Evolutionary conservation across 1,140 invertebrate genomes (phyloP).

Genomic region (Neocloeon triangulifer): DNA sequence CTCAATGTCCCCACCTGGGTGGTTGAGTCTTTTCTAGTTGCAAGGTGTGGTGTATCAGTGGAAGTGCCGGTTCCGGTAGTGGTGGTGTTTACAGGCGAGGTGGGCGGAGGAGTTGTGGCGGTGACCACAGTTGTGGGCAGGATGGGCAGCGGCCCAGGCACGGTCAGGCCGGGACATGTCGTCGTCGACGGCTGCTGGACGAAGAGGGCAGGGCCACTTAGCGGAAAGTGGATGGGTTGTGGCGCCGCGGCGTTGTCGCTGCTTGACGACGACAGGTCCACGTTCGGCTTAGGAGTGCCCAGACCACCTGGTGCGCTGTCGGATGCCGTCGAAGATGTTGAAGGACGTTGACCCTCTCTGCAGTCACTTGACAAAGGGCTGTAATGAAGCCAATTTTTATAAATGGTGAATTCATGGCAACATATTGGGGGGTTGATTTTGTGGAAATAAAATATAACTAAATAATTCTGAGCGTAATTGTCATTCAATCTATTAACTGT

Average conservation of each 20-base stretch:
- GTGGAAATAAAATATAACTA: too few species aligned
- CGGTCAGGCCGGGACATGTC: slow-evolving; percentile 2
- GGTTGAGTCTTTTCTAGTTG: slow-evolving; percentile 53
- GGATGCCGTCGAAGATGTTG: slow-evolving; percentile 48
- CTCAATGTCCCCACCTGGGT: slow-evolving; percentile 21
- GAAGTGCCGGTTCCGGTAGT: slow-evolving; percentile 8
- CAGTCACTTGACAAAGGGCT: background rate
- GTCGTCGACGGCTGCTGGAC: slow-evolving; percentile 7
- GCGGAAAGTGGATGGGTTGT: slow-evolving; percentile 18
- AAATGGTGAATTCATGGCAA: too few species aligned
- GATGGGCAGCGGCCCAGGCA: slow-evolving; percentile 26
- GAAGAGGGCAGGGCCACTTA: slow-evolving; percentile 21
- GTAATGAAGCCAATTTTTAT: too few species aligned
- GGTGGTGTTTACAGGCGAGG: slow-evolving; percentile 26
- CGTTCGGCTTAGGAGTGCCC: slow-evolving; percentile 10
- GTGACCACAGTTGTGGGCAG: slow-evolving; percentile 62
- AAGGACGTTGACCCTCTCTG: slow-evolving; percentile 37
- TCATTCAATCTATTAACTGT: too few species aligned
- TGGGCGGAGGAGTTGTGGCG: slow-evolving; percentile 52
- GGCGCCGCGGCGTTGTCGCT: slow-evolving; percentile 7
- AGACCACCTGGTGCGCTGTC: slow-evolving; percentile 24
- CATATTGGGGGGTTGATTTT: too few species aligned
- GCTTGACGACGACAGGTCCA: slow-evolving; percentile 9
- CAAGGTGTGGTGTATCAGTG: slow-evolving; percentile 26
- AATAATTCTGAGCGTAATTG: too few species aligned